Base-by-base conservation (phyloP, 2,888 invertebrate species). In the Leptinotarsa tumamoca region DNA sequence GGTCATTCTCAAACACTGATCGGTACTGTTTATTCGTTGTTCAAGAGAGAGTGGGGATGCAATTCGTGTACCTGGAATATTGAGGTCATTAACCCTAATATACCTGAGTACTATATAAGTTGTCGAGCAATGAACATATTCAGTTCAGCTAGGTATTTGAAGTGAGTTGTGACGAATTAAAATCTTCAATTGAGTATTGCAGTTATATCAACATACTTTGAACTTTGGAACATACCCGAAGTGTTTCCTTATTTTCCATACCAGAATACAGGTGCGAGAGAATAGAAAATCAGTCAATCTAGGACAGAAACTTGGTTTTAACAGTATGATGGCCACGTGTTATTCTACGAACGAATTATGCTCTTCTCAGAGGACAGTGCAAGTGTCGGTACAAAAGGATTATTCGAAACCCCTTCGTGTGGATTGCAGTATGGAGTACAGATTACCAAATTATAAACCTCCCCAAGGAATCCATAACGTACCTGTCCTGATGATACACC, bases 361-460 rank as follows among this genome's bases (percentile, higher is more conserved):
- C 87, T 89, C 83, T 78, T 80, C 84, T 61, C 89, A 89, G 88
- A 90, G 89, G 85, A 85, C 84, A 85, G 85, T 86, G 84, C 84
- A 82, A 84, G 87, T 84, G 81, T 81, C 80, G 72, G 90, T 91
- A 84, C 92, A 92, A 88, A 95, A 95, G 90, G 95, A 96, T 89
- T 95, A 95, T 90, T 93, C 93, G 88, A 92, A 94, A 89, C 95
- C 95, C 86, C 91, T 96, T 88, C 95, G 95, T 90, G 96, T 96
- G 88, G 96, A 96, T 90, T 95, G 95, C 90, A 95, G 95, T 90
- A 95, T 96, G 85, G 96, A 96, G 90, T 96, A 96, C 91, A 95
- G 96, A 91, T 91, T 96, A 89, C 95, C 95, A 86, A 95, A 95
- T 89, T 94, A 87, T 58, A n/a, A n/a, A n/a, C n/a, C n/a, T n/a